These are phyloP conservation scores for Ellobius talpinus DNA, from an alignment of 2,113 vertebrate species.

Conservation along the genomic window DNA sequence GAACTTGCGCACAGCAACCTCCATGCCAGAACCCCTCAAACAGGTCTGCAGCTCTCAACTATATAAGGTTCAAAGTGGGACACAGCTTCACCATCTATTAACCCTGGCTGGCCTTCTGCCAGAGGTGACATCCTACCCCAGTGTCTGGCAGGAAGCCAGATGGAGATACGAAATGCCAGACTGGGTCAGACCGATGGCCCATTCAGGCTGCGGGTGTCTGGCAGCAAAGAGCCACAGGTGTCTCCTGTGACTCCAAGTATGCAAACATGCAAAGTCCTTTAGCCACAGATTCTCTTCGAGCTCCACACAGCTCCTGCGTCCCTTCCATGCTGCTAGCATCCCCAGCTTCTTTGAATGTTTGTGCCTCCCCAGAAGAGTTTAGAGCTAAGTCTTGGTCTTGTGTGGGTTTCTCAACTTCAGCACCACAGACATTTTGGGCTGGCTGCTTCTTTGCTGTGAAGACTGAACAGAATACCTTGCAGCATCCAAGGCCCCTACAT, in stretches of 20 bases:
- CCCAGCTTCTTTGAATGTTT: neutral
- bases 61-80: slow-evolving; percentile 59
- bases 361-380: neutral
- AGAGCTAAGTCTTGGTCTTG: too few species aligned
- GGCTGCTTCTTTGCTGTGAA: neutral
- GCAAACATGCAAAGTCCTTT: neutral
- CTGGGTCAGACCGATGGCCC: slow-evolving; percentile 60
- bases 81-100: slow-evolving; percentile 67
- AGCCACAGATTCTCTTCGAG: neutral
- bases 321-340: neutral
- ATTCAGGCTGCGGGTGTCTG: slow-evolving; percentile 35
- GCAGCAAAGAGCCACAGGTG: neutral
- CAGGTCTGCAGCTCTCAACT: neutral
- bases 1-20: neutral
- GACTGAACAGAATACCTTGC: neutral
- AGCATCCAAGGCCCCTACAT: neutral
- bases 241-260: slow-evolving; percentile 37
- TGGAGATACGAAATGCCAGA: slow-evolving; percentile 71
- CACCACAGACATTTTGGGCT: neutral
- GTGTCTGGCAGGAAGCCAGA: slow-evolving; percentile 65
- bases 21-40: neutral
- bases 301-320: neutral
- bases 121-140: slow-evolving; percentile 57
- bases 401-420: neutral
- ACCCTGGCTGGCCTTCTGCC: slow-evolving; percentile 68